Conservation (phyloP, 2,888 invertebrate genomes). For the Microchrysa polita region DNA sequence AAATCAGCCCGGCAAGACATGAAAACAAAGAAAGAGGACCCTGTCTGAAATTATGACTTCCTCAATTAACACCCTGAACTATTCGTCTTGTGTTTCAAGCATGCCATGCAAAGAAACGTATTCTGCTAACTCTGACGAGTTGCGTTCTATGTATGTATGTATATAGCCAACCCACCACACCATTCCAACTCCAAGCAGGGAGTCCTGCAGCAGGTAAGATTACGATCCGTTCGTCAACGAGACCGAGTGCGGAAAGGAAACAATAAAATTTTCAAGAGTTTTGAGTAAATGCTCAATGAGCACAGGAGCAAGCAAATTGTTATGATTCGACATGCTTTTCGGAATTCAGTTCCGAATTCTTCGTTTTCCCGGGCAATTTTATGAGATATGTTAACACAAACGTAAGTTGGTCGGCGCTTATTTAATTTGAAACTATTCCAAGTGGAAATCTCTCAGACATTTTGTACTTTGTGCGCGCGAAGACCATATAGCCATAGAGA, state of each 20-base stretch:
- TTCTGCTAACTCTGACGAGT: too few species aligned
- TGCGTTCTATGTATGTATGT: too few species aligned
- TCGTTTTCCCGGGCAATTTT: background rate
- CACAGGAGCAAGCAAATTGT: too few species aligned
- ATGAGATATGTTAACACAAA: slow-evolving; percentile 11
- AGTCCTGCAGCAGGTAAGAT: background rate
- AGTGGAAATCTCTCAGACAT: background rate
- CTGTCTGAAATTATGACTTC: slow-evolving; percentile 23
- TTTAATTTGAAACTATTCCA: slow-evolving; percentile 18
- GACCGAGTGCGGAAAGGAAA: background rate
- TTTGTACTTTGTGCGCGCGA: background rate
- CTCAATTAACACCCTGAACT: slow-evolving; percentile 15
- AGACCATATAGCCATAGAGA: background rate
- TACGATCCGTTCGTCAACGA: background rate
- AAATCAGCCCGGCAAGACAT: background rate
- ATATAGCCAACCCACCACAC: too few species aligned
- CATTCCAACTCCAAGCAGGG: too few species aligned
- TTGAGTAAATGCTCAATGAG: background rate
- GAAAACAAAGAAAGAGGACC: background rate
- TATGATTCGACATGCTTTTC: background rate
- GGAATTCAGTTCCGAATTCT: background rate
- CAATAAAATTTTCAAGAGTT: background rate
- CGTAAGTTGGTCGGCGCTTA: background rate
- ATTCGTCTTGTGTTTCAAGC: too few species aligned
- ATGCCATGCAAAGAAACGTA: too few species aligned